Evolutionary conservation across 2,888 invertebrate genomes (phyloP).

Genomic region (Sipha maydis): DNA sequence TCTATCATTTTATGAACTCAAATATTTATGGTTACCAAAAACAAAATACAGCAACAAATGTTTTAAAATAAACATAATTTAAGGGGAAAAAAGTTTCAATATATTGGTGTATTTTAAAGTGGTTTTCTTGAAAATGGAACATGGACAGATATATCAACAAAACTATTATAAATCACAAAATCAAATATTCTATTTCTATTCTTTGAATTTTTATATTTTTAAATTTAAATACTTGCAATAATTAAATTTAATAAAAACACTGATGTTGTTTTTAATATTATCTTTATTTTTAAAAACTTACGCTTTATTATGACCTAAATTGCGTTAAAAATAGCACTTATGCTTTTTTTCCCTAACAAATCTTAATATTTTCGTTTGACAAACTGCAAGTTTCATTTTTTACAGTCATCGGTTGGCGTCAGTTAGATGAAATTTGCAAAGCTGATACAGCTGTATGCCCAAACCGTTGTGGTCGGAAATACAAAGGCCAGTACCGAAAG

Average conservation of each 20-base stretch:
- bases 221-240: neutral
- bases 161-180: neutral
- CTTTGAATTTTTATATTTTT: neutral
- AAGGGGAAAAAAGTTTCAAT: constrained; percentile 67
- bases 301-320: neutral
- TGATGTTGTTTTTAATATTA: neutral
- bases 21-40: neutral
- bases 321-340: neutral
- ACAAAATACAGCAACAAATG: constrained; percentile 22
- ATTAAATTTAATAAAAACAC: neutral
- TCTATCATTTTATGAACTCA: neutral
- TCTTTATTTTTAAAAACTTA: neutral
- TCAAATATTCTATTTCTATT: neutral
- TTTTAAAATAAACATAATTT: constrained; percentile 19
- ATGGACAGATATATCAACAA: constrained; percentile 65
- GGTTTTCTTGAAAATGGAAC: constrained; percentile 70
- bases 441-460: constrained; percentile 63
- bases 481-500: constrained; percentile 67
- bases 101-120: constrained; percentile 67
- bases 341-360: neutral
- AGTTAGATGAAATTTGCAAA: constrained; percentile 44
- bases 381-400: constrained; percentile 29
- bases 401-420: constrained; percentile 37
- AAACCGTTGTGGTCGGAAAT: constrained; percentile 58
- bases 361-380: neutral